phyloP scores from a whole-genome alignment of 2,113 vertebrate species.

The Pachypanchax playfairii region DNA sequence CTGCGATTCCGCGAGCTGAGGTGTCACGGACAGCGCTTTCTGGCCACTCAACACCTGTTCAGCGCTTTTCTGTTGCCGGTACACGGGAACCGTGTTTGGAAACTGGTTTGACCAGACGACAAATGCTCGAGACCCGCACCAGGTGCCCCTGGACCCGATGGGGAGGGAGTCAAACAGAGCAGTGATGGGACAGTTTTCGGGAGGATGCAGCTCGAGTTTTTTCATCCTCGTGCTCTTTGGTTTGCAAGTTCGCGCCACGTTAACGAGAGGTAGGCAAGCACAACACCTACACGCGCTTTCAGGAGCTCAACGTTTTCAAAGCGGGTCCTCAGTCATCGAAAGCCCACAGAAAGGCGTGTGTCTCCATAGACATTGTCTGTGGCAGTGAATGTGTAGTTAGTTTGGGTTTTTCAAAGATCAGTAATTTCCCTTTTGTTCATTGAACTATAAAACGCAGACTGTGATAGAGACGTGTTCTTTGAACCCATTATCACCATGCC shows the following conservation, averaged over 20 bases:
- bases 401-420: too few relatives aligned
- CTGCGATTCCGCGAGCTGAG: slow-evolving; percentile 47
- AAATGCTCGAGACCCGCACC: slow-evolving; percentile 59
- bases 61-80: too few relatives aligned
- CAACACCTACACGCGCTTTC: too few relatives aligned
- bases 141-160: slow-evolving; percentile 57
- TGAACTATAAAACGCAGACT: too few relatives aligned
- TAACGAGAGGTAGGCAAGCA: slow-evolving; percentile 67
- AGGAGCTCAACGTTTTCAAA: too few relatives aligned
- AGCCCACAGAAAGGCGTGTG: neutral
- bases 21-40: neutral
- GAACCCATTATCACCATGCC: too few relatives aligned
- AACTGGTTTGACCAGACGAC: slow-evolving; percentile 13
- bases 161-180: slow-evolving; percentile 57
- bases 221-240: slow-evolving; percentile 64
- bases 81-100: too few relatives aligned
- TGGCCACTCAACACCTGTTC: neutral
- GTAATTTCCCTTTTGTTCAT: too few relatives aligned
- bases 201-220: slow-evolving; percentile 67
- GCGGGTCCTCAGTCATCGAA: neutral
- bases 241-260: slow-evolving; percentile 36
- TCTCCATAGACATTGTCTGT: too few relatives aligned
- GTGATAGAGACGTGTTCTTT: too few relatives aligned
- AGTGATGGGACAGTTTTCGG: slow-evolving; percentile 74
- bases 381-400: too few relatives aligned